Conservation (phyloP, 2,797 vertebrate species). For the Chelidonichthys spinosus region DNA sequence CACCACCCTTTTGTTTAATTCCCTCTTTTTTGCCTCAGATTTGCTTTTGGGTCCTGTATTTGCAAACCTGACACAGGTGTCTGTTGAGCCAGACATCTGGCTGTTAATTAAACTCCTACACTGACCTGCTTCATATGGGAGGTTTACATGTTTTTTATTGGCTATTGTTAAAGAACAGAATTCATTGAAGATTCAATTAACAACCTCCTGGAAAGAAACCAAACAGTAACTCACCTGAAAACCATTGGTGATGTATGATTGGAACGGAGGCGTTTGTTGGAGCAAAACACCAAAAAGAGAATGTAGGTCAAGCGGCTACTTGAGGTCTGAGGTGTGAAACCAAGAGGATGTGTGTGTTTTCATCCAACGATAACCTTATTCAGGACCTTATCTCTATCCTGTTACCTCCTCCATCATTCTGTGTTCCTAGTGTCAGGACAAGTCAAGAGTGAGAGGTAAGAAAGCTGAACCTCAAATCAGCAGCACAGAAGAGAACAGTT, state of each 20-base stretch:
- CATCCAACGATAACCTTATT: background rate
- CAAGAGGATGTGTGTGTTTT: conserved; percentile 27
- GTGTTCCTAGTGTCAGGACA: too few species aligned
- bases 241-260: conserved; percentile 26
- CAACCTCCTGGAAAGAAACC: conserved; percentile 2
- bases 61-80: background rate
- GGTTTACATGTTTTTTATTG: conserved; percentile 47
- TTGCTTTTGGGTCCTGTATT: too few species aligned
- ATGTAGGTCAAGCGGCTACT: conserved; percentile 47
- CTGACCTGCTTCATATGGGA: conserved; percentile 6
- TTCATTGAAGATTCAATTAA: conserved; percentile 64
- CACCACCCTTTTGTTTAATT: too few species aligned
- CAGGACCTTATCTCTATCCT: background rate
- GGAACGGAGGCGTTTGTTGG: conserved; percentile 22
- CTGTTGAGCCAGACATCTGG: background rate
- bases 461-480: too few species aligned
- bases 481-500: background rate
- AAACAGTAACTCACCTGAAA: conserved; percentile 39
- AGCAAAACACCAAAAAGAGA: conserved; percentile 48
- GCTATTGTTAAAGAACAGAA: conserved; percentile 17
- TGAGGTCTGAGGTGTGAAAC: conserved; percentile 30
- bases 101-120: background rate
- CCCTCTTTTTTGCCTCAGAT: too few species aligned
- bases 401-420: too few species aligned
- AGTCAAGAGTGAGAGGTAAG: too few species aligned